These are phyloP conservation scores for Megaceryle alcyon DNA, from an alignment of 2,797 vertebrate genomes.

Conservation along the genomic window DNA sequence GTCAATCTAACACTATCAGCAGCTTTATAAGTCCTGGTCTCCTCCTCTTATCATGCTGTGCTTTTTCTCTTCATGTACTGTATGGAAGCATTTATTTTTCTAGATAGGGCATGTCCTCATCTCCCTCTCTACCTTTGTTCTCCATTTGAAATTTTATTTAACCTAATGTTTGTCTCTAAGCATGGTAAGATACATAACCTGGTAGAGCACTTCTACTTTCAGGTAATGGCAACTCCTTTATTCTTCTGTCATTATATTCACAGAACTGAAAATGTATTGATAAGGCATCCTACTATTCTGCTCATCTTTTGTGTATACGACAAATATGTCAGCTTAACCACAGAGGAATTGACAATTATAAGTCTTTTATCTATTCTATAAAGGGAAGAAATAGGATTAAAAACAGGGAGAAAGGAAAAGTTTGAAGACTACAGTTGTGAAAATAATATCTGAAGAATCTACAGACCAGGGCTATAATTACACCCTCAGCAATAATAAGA, in stretches of 20 bases:
- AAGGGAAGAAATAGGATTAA: neutral
- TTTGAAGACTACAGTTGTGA: neutral
- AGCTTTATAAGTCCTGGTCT: conserved; percentile 10
- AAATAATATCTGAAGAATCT: neutral
- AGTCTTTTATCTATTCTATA: neutral
- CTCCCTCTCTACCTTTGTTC: conserved; percentile 13
- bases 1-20: conserved; percentile 3
- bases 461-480: conserved; percentile 25
- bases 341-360: neutral
- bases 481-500: conserved; percentile 45
- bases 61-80: neutral
- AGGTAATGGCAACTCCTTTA: conserved; percentile 12
- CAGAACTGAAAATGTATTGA: conserved; percentile 11
- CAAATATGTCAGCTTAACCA: neutral
- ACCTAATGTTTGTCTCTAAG: conserved; percentile 14
- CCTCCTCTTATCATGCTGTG: neutral
- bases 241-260: conserved; percentile 27
- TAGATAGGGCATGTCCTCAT: conserved; percentile 42
- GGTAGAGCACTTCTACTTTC: conserved; percentile 36
- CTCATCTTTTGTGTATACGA: neutral
- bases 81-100: neutral
- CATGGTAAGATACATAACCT: neutral
- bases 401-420: neutral
- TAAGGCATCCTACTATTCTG: neutral
- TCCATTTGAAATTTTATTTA: conserved; percentile 40